Evolutionary conservation across 2,113 vertebrate species (phyloP).

Genomic region (Leptobrachium ailaonicum): DNA sequence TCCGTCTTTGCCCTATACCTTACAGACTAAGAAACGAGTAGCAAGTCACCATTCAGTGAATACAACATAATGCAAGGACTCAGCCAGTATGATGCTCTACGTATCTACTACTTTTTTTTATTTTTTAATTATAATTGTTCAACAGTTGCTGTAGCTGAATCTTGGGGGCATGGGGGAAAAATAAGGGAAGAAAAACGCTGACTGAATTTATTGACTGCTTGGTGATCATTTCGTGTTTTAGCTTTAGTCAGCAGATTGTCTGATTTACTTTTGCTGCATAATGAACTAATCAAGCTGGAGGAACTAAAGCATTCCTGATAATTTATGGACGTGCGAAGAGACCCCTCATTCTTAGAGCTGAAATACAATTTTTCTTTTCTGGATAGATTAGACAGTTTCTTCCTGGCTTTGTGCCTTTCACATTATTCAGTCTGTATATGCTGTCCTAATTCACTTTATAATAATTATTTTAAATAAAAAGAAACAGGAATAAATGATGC

Average conservation of each 20-base stretch:
- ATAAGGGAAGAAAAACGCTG: not conserved
- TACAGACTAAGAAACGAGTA: no score
- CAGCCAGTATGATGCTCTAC: no score
- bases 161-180: not conserved
- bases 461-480: not conserved
- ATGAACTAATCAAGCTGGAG: constrained; percentile 19
- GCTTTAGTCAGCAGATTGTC: constrained; percentile 33
- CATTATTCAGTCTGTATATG: not conserved
- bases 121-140: no score
- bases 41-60: no score
- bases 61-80: no score
- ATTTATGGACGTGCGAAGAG: constrained; percentile 14
- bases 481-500: no score
- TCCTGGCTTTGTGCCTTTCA: constrained; percentile 9
- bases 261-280: constrained; percentile 17
- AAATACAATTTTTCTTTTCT: not conserved
- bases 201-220: constrained; percentile 11
- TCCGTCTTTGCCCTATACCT: no score
- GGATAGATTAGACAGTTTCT: not conserved
- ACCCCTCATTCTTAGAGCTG: not conserved
- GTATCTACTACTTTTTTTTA: no score
- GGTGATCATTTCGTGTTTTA: constrained; percentile 10
- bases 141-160: not conserved
- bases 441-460: not conserved
- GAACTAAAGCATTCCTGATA: constrained; percentile 11